Evolutionary conservation across 2,797 vertebrate species (phyloP).

Genomic region (Lepidocolaptes lacrymiger): DNA sequence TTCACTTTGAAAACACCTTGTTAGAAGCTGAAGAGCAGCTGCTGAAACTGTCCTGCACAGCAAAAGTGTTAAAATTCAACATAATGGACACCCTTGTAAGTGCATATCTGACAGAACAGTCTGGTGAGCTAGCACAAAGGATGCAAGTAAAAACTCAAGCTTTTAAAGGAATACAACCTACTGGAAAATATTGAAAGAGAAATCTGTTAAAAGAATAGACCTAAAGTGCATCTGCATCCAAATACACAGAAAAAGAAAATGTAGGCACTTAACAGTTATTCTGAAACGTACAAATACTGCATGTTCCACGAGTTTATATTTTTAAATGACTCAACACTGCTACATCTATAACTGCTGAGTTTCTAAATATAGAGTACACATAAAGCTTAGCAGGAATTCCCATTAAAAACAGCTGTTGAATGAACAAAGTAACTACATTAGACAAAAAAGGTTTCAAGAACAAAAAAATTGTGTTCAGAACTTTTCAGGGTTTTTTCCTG

Average conservation of each 20-base stretch:
- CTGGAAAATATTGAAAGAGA: neutral
- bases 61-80: neutral
- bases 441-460: neutral
- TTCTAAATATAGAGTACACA: conserved; percentile 1
- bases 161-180: neutral
- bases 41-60: neutral
- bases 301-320: neutral
- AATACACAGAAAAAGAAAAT: neutral
- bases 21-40: neutral
- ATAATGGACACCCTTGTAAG: neutral
- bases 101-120: neutral
- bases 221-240: neutral
- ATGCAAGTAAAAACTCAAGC: neutral
- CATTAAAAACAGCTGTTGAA: conserved; percentile 2
- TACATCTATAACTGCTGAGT: neutral
- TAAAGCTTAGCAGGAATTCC: neutral
- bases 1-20: neutral
- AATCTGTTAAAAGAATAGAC: neutral
- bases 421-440: neutral
- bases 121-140: neutral
- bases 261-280: neutral
- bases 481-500: neutral
- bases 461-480: neutral
- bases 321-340: neutral
- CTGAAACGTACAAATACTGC: neutral